These are phyloP conservation scores for Chondrilla cf. caribensis DNA, from an alignment of 37 sponge, comb jelly and placozoan species.

Conservation along the genomic window DNA sequence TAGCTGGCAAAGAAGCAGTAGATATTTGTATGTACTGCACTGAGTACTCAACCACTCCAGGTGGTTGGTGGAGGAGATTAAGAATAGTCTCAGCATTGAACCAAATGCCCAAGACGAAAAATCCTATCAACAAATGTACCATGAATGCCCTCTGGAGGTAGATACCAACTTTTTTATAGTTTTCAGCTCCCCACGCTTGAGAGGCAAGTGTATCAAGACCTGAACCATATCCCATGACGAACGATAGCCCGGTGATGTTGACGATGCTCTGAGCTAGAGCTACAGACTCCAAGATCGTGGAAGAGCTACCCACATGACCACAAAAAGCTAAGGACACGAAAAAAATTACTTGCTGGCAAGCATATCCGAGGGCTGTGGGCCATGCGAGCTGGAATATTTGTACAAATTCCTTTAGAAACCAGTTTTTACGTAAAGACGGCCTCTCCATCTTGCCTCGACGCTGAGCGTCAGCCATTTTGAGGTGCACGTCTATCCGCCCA, in stretches of 20 bases:
- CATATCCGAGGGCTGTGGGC: neutral
- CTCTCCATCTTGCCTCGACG: too few species aligned
- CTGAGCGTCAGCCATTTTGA: too few species aligned
- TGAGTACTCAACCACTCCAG: conserved; percentile 43
- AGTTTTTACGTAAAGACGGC: neutral
- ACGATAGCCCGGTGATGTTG: neutral
- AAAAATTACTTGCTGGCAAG: conserved; percentile 31
- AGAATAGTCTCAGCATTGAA: conserved; percentile 60
- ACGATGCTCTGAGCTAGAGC: neutral
- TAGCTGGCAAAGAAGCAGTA: neutral
- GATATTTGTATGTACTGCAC: neutral
- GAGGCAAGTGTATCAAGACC: conserved; percentile 24
- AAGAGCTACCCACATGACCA: neutral
- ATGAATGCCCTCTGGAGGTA: conserved; percentile 54
- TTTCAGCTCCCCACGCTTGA: conserved; percentile 60
- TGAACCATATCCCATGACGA: neutral
- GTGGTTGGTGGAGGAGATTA: conserved; percentile 39
- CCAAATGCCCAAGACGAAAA: conserved; percentile 37
- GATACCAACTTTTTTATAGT: conserved; percentile 68
- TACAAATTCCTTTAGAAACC: neutral
- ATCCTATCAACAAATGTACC: conserved; percentile 10
- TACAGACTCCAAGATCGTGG: neutral
- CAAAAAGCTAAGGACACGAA: neutral
- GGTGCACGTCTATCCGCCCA: too few species aligned
- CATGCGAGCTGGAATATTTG: neutral